Conservation (phyloP, 2,113 vertebrate species). For the Passerina amoena region DNA sequence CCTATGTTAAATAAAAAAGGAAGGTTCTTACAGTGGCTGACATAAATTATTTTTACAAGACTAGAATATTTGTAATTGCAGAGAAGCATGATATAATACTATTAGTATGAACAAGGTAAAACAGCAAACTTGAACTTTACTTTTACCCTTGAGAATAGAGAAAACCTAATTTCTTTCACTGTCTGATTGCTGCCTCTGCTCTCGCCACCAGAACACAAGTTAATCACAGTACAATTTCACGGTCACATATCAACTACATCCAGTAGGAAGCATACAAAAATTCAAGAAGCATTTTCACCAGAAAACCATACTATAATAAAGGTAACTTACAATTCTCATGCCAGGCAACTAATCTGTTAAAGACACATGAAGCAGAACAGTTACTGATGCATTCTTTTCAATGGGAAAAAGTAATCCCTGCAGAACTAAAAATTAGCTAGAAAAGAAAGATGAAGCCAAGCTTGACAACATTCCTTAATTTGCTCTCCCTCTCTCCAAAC, state of each 20-base stretch:
- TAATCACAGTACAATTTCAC: not conserved
- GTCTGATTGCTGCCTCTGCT: not conserved
- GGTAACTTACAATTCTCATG: not conserved
- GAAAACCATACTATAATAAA: not conserved
- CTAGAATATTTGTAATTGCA: not conserved
- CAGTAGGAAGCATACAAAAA: not conserved
- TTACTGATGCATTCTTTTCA: not conserved
- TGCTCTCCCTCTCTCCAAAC: not conserved
- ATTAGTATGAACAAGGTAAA: not conserved
- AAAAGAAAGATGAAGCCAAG: not conserved
- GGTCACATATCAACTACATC: not conserved
- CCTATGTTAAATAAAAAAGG: not conserved
- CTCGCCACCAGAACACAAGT: not conserved
- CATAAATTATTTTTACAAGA: not conserved
- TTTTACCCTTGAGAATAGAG: not conserved
- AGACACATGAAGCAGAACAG: not conserved
- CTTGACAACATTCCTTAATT: not conserved
- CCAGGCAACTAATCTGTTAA: not conserved
- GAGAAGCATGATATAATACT: not conserved
- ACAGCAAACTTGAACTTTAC: not conserved
- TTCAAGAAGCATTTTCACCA: not conserved
- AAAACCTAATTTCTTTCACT: not conserved
- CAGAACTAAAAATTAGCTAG: not conserved
- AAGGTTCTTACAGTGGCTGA: fast-evolving
- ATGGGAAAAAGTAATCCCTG: not conserved